Conservation (phyloP, 2,888 invertebrate species). For the Desoria tigrina region DNA sequence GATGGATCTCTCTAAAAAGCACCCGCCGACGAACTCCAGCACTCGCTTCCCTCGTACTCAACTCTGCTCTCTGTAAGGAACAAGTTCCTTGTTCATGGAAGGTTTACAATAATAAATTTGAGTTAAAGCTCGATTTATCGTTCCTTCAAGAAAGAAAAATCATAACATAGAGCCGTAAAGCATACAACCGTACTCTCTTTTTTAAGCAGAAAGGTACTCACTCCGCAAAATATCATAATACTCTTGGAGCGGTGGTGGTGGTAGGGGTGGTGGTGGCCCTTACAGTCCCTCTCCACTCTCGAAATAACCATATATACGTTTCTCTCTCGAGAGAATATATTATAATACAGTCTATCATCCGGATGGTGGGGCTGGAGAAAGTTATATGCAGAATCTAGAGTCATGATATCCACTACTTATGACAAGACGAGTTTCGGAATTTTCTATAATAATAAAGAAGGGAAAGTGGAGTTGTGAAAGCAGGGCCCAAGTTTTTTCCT, state of each 20-base stretch:
- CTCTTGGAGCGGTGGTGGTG: background rate
- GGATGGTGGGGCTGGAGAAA: too few relatives aligned
- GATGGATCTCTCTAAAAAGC: background rate
- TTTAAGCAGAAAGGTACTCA: slow-evolving; percentile 8
- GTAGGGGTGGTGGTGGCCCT: too few relatives aligned
- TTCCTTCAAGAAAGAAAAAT: slow-evolving; percentile 31
- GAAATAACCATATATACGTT: too few relatives aligned
- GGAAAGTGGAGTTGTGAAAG: background rate
- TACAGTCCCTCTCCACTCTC: too few relatives aligned
- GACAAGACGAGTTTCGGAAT: slow-evolving; percentile 18
- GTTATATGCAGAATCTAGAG: slow-evolving; percentile 9
- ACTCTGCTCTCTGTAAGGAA: background rate
- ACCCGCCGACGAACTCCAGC: background rate
- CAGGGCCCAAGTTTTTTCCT: slow-evolving; percentile 4
- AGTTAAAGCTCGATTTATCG: slow-evolving; percentile 39
- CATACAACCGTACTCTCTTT: background rate
- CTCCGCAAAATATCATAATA: slow-evolving; percentile 9
- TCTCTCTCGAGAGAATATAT: too few relatives aligned
- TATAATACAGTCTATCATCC: too few relatives aligned
- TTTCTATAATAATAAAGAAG: slow-evolving; percentile 21
- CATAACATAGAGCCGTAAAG: slow-evolving; percentile 26
- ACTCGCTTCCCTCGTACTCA: background rate
- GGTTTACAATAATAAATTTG: slow-evolving; percentile 37
- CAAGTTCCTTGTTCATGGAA: slow-evolving; percentile 27
- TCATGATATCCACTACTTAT: slow-evolving; percentile 21